phyloP scores from a whole-genome alignment of 1,140 invertebrate species.

The Macrobrachium rosenbergii region DNA sequence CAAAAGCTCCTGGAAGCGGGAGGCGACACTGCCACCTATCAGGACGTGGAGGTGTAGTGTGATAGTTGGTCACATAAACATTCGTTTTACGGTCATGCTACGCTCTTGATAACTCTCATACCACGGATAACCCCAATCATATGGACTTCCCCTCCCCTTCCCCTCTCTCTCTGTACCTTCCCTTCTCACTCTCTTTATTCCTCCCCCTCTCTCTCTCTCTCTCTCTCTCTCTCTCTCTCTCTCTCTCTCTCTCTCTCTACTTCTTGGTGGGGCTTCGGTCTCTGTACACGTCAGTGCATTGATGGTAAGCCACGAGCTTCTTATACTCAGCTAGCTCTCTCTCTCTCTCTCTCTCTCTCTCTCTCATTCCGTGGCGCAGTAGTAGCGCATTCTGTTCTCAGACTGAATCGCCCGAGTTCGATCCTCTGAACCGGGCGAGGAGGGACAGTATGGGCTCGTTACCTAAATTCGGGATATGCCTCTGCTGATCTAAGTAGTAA shows the following conservation, averaged over 20 bases:
- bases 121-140: background rate
- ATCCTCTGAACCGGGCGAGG: too few relatives aligned
- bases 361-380: too few relatives aligned
- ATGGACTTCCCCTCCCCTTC: background rate
- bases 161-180: background rate
- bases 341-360: constrained; percentile 49
- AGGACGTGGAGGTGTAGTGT: background rate
- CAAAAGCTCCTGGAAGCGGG: too few relatives aligned
- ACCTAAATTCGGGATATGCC: too few relatives aligned
- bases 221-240: constrained; percentile 14
- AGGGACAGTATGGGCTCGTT: too few relatives aligned
- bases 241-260: constrained; percentile 20
- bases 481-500: too few relatives aligned
- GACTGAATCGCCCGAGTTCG: too few relatives aligned
- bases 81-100: too few relatives aligned
- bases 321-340: constrained; percentile 23
- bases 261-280: background rate
- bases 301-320: background rate
- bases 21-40: constrained; percentile 10
- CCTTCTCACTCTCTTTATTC: background rate
- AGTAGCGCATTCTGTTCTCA: too few relatives aligned
- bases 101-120: too few relatives aligned
- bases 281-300: too few relatives aligned
- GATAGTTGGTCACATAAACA: too few relatives aligned
- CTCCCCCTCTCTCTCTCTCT: constrained; percentile 3